Evolutionary conservation across 2,797 vertebrate genomes (phyloP).

Genomic region (Dendrocincla tyrannina): DNA sequence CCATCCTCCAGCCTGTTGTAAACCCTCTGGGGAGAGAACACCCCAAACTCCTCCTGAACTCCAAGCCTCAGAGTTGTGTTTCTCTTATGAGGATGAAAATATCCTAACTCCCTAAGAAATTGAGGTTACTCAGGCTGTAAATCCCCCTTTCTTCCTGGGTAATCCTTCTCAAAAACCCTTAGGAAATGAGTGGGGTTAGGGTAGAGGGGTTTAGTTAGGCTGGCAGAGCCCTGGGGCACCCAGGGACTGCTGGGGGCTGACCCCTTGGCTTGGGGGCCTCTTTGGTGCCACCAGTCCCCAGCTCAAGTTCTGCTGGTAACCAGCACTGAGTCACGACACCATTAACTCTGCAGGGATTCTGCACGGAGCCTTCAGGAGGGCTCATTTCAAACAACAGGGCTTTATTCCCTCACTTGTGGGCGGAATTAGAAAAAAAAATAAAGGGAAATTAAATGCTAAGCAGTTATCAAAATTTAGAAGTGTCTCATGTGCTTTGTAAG

Average conservation of each 20-base stretch:
- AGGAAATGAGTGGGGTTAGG: neutral
- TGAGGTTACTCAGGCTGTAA: neutral
- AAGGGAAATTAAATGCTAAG: neutral
- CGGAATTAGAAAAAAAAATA: neutral
- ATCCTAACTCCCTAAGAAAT: neutral
- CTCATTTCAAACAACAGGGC: neutral
- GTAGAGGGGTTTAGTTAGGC: neutral
- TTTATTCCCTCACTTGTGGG: neutral
- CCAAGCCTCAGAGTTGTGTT: neutral
- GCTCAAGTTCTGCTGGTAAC: neutral
- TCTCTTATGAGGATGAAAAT: neutral
- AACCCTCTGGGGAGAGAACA: neutral
- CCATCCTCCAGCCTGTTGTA: fast-evolving
- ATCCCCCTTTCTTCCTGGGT: neutral
- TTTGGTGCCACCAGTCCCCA: neutral
- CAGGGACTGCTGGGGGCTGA: neutral
- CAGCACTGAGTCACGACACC: neutral
- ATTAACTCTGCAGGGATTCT: neutral
- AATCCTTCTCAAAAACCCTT: neutral
- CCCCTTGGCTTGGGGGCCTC: neutral
- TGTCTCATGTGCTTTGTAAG: neutral
- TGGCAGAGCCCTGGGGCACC: neutral
- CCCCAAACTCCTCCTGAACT: neutral
- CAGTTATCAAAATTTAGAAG: neutral
- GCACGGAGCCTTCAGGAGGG: neutral